Conservation (phyloP, 2,888 invertebrate genomes). For the Polymixis flavicincta region DNA sequence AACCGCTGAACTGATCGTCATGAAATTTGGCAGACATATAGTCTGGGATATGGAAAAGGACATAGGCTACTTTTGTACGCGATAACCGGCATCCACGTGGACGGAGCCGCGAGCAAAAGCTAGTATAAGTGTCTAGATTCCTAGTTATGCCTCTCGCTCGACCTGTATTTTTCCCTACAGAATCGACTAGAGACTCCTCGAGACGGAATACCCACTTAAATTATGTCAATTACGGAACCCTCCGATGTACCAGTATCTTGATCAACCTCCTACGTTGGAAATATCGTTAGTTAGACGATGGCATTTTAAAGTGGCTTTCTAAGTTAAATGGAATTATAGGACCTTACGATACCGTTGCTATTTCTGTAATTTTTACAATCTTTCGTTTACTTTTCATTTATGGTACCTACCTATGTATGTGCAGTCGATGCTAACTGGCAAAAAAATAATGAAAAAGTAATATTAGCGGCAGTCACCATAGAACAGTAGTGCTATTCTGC, state of each 20-base stretch:
- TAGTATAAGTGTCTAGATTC: background rate
- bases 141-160: too few relatives aligned
- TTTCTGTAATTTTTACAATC: background rate
- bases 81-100: too few relatives aligned
- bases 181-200: background rate
- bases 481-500: too few relatives aligned
- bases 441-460: background rate
- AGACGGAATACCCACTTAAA: slow-evolving; percentile 40
- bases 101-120: too few relatives aligned
- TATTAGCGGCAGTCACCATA: background rate
- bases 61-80: too few relatives aligned
- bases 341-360: background rate
- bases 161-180: background rate
- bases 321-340: slow-evolving; percentile 21
- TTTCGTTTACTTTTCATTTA: background rate
- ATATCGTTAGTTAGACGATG: slow-evolving; percentile 21
- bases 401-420: background rate
- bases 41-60: too few relatives aligned
- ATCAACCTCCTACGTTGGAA: slow-evolving; percentile 38
- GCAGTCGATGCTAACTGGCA: too few relatives aligned
- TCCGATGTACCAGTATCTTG: slow-evolving; percentile 26
- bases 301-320: slow-evolving; percentile 21
- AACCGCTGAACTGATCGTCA: too few relatives aligned
- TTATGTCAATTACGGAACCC: slow-evolving; percentile 45
- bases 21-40: too few relatives aligned